Percentiles rank a stretch among this genome's conserved stretches.
Evolutionary conservation across 2,113 vertebrate genomes (phyloP).

Genomic region (Xenotilapia flavipinnis): DNA sequence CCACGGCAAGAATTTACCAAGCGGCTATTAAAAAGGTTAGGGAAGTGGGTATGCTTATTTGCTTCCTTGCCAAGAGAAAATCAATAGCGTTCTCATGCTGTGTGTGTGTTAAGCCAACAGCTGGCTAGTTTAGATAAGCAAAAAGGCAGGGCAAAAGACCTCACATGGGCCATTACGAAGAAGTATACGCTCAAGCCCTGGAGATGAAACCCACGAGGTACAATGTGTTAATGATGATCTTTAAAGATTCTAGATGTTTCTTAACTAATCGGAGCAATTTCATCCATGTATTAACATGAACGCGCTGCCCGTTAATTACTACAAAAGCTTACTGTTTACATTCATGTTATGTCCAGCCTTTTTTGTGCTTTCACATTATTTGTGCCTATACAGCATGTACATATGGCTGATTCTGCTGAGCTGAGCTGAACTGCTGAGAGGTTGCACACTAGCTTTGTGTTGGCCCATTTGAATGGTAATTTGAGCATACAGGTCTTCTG

Average conservation of each 20-base stretch:
- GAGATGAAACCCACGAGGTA: background rate
- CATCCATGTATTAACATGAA: background rate
- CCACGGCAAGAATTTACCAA: background rate
- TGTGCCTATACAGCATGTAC: background rate
- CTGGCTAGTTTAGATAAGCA: background rate
- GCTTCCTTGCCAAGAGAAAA: background rate
- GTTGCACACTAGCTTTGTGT: background rate
- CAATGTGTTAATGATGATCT: background rate
- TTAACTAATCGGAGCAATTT: background rate
- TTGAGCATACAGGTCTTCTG: background rate
- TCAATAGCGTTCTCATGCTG: background rate
- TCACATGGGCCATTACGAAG: background rate
- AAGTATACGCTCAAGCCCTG: background rate
- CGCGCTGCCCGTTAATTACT: background rate
- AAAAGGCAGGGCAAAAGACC: background rate
- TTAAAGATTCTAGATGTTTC: background rate
- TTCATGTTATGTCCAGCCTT: background rate
- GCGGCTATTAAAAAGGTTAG: background rate
- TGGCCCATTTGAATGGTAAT: background rate
- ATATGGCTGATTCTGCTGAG: background rate
- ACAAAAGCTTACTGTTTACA: background rate
- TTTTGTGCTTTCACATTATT: background rate
- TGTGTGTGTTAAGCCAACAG: background rate
- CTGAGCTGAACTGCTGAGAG: background rate
- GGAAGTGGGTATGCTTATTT: background rate